Conservation (phyloP, 2,797 vertebrate genomes). For the Cygnus olor region DNA sequence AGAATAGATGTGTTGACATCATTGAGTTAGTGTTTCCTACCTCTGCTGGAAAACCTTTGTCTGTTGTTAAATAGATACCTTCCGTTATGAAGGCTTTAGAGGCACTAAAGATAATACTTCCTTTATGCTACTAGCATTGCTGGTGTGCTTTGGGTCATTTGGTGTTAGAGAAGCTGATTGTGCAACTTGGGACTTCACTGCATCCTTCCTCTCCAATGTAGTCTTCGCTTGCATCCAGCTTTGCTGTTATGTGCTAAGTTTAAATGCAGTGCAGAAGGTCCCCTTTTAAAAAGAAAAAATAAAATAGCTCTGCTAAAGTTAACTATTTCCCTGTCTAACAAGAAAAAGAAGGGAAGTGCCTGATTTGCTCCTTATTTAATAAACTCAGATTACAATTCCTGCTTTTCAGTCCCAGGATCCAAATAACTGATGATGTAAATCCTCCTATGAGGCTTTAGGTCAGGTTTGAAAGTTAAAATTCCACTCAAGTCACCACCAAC, state of each 20-base stretch:
- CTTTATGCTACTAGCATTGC: neutral
- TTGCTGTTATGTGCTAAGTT: neutral
- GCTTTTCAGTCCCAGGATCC: neutral
- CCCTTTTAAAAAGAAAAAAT: neutral
- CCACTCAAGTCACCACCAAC: neutral
- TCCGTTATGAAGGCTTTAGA: neutral
- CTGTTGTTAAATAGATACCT: neutral
- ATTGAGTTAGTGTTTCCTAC: neutral
- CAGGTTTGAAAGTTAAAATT: neutral
- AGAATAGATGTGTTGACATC: neutral
- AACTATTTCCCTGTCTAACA: neutral
- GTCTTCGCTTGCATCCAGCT: neutral
- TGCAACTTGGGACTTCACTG: neutral
- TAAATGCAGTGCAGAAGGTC: neutral
- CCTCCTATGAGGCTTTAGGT: neutral
- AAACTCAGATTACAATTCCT: neutral
- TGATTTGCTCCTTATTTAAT: neutral
- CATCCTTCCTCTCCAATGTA: neutral
- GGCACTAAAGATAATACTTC: neutral
- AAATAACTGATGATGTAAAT: neutral
- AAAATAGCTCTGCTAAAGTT: neutral
- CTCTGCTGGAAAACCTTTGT: neutral
- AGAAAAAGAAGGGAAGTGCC: neutral
- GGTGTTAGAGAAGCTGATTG: neutral
- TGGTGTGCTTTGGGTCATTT: neutral